phyloP scores from a whole-genome alignment of 2,113 vertebrate species.

The Bubo blakistoni region DNA sequence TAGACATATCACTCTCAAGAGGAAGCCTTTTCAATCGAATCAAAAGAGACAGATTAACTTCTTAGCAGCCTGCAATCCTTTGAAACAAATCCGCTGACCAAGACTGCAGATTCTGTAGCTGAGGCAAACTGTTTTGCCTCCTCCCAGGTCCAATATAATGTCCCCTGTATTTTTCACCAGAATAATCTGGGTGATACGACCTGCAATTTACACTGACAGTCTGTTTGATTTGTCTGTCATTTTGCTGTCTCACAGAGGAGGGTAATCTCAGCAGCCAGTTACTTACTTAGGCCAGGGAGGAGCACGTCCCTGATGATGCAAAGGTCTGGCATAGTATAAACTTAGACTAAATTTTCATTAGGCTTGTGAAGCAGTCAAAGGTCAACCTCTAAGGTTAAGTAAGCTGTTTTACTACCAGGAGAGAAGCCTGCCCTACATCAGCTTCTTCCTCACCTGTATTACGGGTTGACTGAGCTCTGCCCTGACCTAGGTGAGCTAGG shows the following conservation, averaged over 20 bases:
- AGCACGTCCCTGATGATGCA: neutral
- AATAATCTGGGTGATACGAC: neutral
- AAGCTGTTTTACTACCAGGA: neutral
- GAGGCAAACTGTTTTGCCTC: neutral
- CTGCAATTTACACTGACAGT: neutral
- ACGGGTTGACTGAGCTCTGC: neutral
- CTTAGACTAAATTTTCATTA: neutral
- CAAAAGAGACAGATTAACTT: neutral
- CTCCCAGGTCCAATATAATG: neutral
- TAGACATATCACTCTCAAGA: neutral
- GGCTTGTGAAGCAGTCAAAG: neutral
- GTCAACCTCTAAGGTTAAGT: neutral
- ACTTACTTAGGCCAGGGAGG: neutral
- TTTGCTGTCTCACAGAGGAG: neutral
- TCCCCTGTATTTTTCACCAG: neutral
- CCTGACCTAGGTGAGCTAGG: neutral
- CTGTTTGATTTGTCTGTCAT: neutral
- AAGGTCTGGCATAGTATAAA: neutral
- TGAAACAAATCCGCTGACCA: neutral
- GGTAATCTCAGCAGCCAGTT: neutral
- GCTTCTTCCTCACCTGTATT: neutral
- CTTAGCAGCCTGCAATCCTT: neutral
- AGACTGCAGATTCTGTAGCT: neutral
- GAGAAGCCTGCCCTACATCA: neutral
- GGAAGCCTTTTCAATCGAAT: neutral